Evolutionary conservation across 2,888 invertebrate species (phyloP).

Genomic region (Diaperis boleti): DNA sequence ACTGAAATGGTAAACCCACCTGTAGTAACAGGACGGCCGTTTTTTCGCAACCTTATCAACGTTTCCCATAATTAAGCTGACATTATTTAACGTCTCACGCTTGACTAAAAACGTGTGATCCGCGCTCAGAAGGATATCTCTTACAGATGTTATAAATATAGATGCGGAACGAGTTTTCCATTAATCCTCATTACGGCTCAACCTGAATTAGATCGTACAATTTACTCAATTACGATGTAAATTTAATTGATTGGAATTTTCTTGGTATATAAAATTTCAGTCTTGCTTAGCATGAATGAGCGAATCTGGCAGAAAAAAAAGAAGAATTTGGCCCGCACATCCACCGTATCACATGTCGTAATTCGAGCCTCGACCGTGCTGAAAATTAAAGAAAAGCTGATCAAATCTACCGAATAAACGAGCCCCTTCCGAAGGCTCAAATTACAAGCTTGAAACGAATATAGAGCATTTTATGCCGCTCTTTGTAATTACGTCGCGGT

Average conservation of each 20-base stretch:
- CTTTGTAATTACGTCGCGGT: conserved; percentile 56
- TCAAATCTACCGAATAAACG: conserved; percentile 65
- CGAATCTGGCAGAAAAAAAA: conserved; percentile 14
- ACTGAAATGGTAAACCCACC: not conserved
- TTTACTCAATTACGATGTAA: conserved; percentile 22
- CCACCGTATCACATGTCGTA: conserved; percentile 55
- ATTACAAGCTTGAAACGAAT: conserved; percentile 57
- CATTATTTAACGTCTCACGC: conserved; percentile 21
- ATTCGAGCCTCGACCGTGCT: conserved; percentile 56
- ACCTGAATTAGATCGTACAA: conserved; percentile 15
- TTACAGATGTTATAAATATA: conserved; percentile 32
- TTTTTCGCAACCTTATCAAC: not conserved
- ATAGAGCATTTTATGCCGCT: conserved; percentile 53
- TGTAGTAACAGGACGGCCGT: not conserved
- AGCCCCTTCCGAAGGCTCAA: conserved; percentile 53
- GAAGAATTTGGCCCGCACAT: conserved; percentile 9
- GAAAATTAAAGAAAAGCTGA: conserved; percentile 66
- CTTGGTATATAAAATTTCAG: conserved; percentile 20
- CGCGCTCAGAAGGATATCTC: conserved; percentile 25
- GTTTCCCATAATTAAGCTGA: conserved; percentile 25
- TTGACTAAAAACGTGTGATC: conserved; percentile 34
- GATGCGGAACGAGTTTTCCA: conserved; percentile 24
- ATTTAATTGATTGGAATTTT: conserved; percentile 25
- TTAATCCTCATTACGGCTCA: conserved; percentile 27
- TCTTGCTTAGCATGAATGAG: conserved; percentile 13